phyloP scores from a whole-genome alignment of 2,888 invertebrate species.

The Leptopilina syphax region DNA sequence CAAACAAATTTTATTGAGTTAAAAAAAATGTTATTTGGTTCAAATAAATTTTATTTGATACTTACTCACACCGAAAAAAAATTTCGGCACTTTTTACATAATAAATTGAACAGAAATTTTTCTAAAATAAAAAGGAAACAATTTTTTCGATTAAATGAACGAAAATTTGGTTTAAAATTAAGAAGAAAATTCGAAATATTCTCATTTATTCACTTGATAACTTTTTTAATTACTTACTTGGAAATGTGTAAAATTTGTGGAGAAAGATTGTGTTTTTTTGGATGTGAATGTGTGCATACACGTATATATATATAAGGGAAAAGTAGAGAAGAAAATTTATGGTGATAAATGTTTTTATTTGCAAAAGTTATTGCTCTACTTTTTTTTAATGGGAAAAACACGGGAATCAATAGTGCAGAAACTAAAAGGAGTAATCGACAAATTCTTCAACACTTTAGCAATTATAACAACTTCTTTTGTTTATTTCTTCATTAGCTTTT shows the following conservation, averaged over 20 bases:
- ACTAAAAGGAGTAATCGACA: not conserved
- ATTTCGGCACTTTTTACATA: too few relatives aligned
- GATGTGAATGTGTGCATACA: not conserved
- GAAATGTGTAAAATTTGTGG: not conserved
- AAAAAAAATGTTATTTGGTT: too few relatives aligned
- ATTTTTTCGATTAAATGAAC: too few relatives aligned
- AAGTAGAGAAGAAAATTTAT: not conserved
- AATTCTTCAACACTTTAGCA: slow-evolving; percentile 5
- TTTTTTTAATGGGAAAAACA: not conserved
- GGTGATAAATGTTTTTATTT: not conserved
- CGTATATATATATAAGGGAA: not conserved
- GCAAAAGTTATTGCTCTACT: slow-evolving; percentile 6
- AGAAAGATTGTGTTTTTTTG: not conserved
- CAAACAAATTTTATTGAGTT: too few relatives aligned
- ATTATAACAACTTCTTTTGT: not conserved
- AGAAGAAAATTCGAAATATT: too few relatives aligned
- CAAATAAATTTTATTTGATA: too few relatives aligned
- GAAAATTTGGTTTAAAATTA: too few relatives aligned
- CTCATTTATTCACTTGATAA: too few relatives aligned
- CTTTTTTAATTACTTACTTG: too few relatives aligned
- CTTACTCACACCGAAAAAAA: too few relatives aligned
- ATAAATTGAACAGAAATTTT: too few relatives aligned
- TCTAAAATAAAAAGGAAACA: too few relatives aligned
- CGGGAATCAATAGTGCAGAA: slow-evolving; percentile 12
- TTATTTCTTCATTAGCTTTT: slow-evolving; percentile 7